phyloP scores from a whole-genome alignment of 2,113 vertebrate species.

The Ia io region DNA sequence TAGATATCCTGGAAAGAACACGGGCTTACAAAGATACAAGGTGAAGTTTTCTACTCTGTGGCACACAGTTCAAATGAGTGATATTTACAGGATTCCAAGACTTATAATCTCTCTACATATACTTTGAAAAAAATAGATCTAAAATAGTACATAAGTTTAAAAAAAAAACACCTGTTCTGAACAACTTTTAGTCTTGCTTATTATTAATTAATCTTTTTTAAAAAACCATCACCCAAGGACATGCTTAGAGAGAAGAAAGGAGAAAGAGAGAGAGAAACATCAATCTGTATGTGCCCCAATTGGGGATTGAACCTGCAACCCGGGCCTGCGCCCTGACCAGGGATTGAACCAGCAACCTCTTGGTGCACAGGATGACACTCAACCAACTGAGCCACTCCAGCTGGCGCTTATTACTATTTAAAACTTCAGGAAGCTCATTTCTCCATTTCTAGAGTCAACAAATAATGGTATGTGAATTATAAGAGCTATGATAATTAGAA shows the following conservation, averaged over 20 bases:
- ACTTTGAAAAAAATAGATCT: not conserved
- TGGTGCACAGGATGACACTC: not conserved
- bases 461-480: not conserved
- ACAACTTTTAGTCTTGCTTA: not conserved
- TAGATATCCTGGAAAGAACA: not conserved
- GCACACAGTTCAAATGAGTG: not conserved
- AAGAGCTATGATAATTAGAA: not conserved
- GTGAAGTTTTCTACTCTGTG: not conserved
- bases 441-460: not conserved
- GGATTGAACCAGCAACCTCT: not conserved
- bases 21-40: not conserved
- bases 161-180: not conserved
- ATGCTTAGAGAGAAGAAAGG: too few species aligned
- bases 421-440: slow-evolving; percentile 14
- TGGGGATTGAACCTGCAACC: not conserved
- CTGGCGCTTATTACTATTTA: not conserved
- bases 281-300: too few species aligned
- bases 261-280: not conserved
- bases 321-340: not conserved
- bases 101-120: not conserved
- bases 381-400: not conserved
- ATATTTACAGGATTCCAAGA: not conserved
- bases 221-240: too few species aligned
- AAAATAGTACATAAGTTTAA: not conserved
- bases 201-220: too few species aligned